Conservation (phyloP, 2,113 vertebrate genomes). For the Phodopus roborovskii region DNA sequence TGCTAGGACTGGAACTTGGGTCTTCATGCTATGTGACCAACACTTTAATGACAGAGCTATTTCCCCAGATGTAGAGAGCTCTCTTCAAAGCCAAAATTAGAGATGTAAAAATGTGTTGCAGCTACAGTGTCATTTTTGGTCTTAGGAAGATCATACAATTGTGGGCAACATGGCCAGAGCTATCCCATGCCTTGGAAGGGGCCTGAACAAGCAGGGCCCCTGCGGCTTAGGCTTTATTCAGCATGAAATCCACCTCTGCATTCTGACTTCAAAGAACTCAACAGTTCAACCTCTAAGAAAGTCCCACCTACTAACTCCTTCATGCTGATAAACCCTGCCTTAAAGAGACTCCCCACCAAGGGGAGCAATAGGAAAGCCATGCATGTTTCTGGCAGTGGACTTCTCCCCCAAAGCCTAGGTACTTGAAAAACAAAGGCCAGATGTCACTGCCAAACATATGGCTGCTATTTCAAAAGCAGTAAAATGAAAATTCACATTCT, state of each 20-base stretch:
- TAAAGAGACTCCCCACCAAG: constrained; percentile 27
- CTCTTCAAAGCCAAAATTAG: not conserved
- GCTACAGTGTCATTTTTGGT: constrained; percentile 29
- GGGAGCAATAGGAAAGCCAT: not conserved
- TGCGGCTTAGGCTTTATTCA: not conserved
- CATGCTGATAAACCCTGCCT: not conserved
- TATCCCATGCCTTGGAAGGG: not conserved
- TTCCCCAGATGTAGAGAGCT: not conserved
- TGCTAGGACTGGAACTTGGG: not conserved
- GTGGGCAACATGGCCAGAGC: not conserved
- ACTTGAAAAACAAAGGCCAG: not conserved
- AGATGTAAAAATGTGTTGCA: not conserved
- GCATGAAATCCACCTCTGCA: not conserved
- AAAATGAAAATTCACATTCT: constrained; percentile 15
- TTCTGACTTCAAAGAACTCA: not conserved
- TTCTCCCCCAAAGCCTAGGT: not conserved
- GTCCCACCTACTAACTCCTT: not conserved
- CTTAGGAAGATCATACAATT: not conserved
- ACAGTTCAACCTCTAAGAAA: not conserved
- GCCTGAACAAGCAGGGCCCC: not conserved
- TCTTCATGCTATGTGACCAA: not conserved
- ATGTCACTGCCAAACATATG: not conserved
- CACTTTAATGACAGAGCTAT: not conserved
- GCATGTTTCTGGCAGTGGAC: not conserved
- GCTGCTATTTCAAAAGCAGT: not conserved